Evolutionary conservation across 2,797 vertebrate species (phyloP).

Genomic region (Mormyrops boulengeri): DNA sequence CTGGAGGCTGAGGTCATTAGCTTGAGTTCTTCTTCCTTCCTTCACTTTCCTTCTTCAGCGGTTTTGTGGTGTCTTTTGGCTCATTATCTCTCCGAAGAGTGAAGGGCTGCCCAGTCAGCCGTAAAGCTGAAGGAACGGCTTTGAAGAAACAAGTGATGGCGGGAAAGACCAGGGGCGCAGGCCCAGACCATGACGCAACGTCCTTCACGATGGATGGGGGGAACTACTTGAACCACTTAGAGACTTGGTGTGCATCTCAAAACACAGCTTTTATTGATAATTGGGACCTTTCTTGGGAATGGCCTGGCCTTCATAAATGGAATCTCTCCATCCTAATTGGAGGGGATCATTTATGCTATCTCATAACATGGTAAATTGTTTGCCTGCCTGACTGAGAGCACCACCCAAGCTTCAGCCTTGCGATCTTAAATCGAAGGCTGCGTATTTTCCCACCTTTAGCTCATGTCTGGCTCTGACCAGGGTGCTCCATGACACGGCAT

Average conservation of each 20-base stretch:
- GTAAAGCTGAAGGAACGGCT: background rate
- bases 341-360: background rate
- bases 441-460: background rate
- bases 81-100: background rate
- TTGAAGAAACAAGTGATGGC: background rate
- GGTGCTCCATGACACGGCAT: background rate
- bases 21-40: background rate
- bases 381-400: background rate
- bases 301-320: background rate
- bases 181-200: background rate
- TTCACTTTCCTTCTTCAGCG: background rate
- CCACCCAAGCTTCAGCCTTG: background rate
- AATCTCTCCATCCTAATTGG: background rate
- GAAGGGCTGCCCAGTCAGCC: background rate
- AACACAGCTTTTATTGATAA: background rate
- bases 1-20: background rate
- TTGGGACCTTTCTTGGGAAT: background rate
- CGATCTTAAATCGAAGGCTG: background rate
- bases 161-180: background rate
- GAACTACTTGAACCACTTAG: background rate
- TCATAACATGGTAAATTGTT: background rate
- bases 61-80: background rate
- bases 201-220: background rate
- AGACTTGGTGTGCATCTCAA: background rate
- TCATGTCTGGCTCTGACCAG: background rate